phyloP scores from a whole-genome alignment of 2,113 vertebrate species.

The Seriola dumerili region DNA sequence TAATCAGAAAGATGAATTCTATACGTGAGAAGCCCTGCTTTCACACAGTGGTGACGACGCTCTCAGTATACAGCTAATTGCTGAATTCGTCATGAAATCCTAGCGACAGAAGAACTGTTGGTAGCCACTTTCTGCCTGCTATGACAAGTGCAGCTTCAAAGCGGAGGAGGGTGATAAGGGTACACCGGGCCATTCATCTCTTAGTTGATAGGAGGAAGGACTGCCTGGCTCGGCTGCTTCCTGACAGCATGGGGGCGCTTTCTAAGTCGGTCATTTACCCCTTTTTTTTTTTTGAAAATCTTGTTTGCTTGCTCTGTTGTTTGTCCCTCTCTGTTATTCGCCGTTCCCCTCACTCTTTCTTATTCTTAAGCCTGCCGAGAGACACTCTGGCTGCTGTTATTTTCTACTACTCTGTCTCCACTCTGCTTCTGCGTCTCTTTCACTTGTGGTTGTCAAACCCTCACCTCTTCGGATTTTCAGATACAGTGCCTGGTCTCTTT shows the following conservation, averaged over 20 bases:
- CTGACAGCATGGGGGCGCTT: conserved; percentile 57
- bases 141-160: conserved; percentile 48
- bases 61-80: background rate
- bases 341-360: conserved; percentile 23
- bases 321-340: conserved; percentile 45
- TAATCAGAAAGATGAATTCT: background rate
- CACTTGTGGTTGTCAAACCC: conserved; percentile 15
- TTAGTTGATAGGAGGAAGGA: conserved; percentile 33
- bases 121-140: conserved; percentile 27
- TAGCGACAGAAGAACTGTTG: conserved; percentile 26
- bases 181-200: conserved; percentile 41
- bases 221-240: conserved; percentile 29
- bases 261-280: conserved; percentile 36
- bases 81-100: conserved; percentile 5
- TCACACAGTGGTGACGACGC: background rate
- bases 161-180: conserved; percentile 12
- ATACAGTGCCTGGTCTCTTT: background rate
- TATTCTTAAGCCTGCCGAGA: conserved; percentile 34
- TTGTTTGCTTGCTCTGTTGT: conserved; percentile 43
- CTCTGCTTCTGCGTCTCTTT: conserved; percentile 28
- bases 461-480: conserved; percentile 15
- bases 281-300: conserved; percentile 37
- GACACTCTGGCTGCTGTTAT: conserved; percentile 25
- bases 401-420: conserved; percentile 33
- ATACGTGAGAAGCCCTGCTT: background rate